phyloP scores from a whole-genome alignment of 2,797 vertebrate species.

The Orestias chungarensis region DNA sequence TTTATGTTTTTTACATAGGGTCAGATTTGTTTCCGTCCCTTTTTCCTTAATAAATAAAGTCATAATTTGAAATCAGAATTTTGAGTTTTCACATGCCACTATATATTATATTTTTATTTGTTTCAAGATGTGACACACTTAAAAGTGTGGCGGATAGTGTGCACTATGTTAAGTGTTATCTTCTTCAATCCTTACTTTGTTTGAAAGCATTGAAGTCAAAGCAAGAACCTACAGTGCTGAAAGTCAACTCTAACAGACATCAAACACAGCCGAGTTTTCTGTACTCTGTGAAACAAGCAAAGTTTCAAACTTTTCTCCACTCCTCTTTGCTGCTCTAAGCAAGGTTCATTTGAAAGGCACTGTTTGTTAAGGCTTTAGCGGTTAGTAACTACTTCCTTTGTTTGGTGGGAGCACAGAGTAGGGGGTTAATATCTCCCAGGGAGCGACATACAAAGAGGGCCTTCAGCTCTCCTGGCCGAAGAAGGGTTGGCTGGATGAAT shows the following conservation, averaged over 20 bases:
- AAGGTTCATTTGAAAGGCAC: conserved; percentile 78
- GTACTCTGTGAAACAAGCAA: conserved; percentile 73
- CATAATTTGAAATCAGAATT: no score
- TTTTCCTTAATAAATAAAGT: neutral
- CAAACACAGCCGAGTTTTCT: conserved; percentile 57
- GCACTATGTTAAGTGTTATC: neutral
- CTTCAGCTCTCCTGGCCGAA: conserved; percentile 79
- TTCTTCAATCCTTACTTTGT: neutral
- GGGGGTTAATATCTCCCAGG: conserved; percentile 81
- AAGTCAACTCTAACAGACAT: conserved; percentile 41
- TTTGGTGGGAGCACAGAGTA: conserved; percentile 71
- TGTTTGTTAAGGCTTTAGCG: conserved; percentile 83
- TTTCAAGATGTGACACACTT: neutral
- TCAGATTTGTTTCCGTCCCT: neutral
- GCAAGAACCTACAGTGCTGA: conserved; percentile 14
- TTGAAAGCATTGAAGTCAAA: conserved; percentile 9
- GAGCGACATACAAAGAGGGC: conserved; percentile 78
- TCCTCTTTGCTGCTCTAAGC: conserved; percentile 65
- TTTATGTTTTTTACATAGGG: neutral
- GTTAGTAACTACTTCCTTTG: conserved; percentile 84
- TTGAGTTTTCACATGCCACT: neutral
- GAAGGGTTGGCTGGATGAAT: conserved; percentile 73
- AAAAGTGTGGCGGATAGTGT: conserved; percentile 2
- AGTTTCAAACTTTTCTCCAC: conserved; percentile 67
- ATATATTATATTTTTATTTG: neutral